Base-by-base conservation (phyloP, 2,113 vertebrate species). In the Balaeniceps rex region DNA sequence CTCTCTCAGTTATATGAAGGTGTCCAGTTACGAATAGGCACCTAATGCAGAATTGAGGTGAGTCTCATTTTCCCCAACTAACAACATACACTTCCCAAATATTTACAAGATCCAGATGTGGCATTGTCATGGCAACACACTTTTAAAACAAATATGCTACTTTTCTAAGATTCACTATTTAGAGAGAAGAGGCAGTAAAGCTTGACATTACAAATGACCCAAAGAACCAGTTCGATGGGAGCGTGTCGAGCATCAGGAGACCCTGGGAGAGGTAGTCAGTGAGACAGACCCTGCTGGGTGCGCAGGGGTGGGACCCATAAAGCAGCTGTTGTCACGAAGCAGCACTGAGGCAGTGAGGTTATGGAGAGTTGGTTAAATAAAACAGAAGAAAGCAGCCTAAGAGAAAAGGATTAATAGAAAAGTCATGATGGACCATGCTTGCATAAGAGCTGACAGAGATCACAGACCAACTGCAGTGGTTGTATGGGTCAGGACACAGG, bases 81-180 rank as follows among this genome's bases (percentile, higher is more conserved):
- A n/a, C 49, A 49, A 55, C 5, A 61, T 4, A 54, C n/a, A 29
- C 72, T 52, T 55, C 60, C 22, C 52, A 84, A 57, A 60, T 19
- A 68, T 31, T 76, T 28, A 64, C 51, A 70, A 64, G 86, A 74
- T 38, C 57, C 76, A 87, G 42, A 66, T 57, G 49, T 69, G 71
- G 66, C 36, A 71, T 58, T 83, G 44, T 61, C 94, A 97, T 65
- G 85, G 79, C 79, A 96, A 93, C 68, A 42, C 36, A 15, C 29
- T 64, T 60, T 33, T 70, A 77, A 64, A 77, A 80, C 0, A 6
- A n/a, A 87, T 31, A 42, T 2, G 19, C 60, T 49, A 4, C 16
- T 79, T 66, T 68, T 61, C 40, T 33, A 38, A 90, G 82, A 31
- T 22, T 77, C 40, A 42, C 49, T 21, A 11, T 49, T 68, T 14